Evolutionary conservation across 1,140 invertebrate species (phyloP), one percentile per base, ranked within the genome.

Genomic region (Argopecten irradians): DNA sequence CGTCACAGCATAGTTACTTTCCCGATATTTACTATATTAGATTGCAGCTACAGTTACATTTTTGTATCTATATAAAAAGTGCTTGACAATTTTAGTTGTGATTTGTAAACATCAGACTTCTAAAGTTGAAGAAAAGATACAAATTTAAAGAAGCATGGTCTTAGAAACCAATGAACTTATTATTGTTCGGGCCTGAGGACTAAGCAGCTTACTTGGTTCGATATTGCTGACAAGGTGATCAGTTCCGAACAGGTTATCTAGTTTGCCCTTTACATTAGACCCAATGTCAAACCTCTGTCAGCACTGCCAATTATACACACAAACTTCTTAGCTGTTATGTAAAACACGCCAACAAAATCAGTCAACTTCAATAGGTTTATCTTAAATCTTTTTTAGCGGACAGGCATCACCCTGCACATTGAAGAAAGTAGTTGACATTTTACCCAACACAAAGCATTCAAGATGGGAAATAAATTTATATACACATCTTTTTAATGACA

Each of bases 151-250:
- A n/a, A n/a, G n/a, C n/a, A 71, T n/a, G 14, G 55, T n/a, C 28
- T 11, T 5, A 71, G 7, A 71, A 71, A 71, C 22, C 55, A 16
- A 71, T 22, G 55, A 71, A 71, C 22, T 5, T 7, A 0, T 28
- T 71, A 71, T 71, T 71, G n/a, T 71, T 71, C n/a, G n/a, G 55
- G 22, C 55, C 55, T 71, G 55, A 71, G 55, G 28, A 71, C 55
- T 71, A 71, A 71, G 55, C 55, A 22, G 55, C 55, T 71, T 71
- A 71, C n/a, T 5, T 71, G 5, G 55, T 28, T 71, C 55, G 55
- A 71, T 28, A 71, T 28, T 71, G 22, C 1, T 28, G 22, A 46
- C 22, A 3, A 71, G n/a, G 55, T 71, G 55, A 71, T 71, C 22
- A n/a, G 55, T 71, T 0, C 28, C 0, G 55, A 28, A 28, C 28